phyloP scores from a whole-genome alignment of 2,888 invertebrate genomes.

The Mellilla xanthometata region DNA sequence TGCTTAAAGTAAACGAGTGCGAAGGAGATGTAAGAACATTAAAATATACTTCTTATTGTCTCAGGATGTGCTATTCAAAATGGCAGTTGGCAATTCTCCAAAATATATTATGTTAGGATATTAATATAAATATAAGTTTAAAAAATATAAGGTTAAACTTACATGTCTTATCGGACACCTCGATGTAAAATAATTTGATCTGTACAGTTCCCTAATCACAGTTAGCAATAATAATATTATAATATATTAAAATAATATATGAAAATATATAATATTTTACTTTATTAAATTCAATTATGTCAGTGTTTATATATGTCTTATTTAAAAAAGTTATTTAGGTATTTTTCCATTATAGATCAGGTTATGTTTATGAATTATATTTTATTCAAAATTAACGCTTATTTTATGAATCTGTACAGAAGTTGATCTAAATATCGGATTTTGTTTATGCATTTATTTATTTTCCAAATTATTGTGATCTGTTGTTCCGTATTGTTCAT shows the following conservation, averaged over 20 bases:
- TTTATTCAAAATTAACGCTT: slow-evolving; percentile 3
- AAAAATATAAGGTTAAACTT: no score
- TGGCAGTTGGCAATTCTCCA: slow-evolving; percentile 1
- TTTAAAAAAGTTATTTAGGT: no score
- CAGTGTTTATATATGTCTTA: no score
- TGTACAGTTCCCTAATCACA: slow-evolving; percentile 14
- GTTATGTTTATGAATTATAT: slow-evolving; percentile 5
- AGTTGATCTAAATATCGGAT: background rate
- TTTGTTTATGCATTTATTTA: slow-evolving; percentile 5
- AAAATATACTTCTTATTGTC: no score
- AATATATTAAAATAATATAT: no score
- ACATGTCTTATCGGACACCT: slow-evolving; percentile 6
- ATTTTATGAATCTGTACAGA: background rate
- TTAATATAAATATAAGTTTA: slow-evolving; percentile 12
- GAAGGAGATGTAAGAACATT: no score
- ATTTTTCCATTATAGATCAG: background rate
- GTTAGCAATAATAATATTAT: slow-evolving; percentile 3
- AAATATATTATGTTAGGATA: slow-evolving; percentile 25
- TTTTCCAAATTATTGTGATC: slow-evolving; percentile 7
- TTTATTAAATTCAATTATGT: no score
- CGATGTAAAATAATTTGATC: slow-evolving; percentile 18
- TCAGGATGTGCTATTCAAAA: background rate
- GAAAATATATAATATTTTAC: no score
- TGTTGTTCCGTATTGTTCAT: slow-evolving; percentile 9
- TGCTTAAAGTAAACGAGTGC: no score